Percentiles rank a stretch among this genome's conserved stretches.
Conservation (phyloP, 2,113 vertebrate genomes). For the Rissa tridactyla region DNA sequence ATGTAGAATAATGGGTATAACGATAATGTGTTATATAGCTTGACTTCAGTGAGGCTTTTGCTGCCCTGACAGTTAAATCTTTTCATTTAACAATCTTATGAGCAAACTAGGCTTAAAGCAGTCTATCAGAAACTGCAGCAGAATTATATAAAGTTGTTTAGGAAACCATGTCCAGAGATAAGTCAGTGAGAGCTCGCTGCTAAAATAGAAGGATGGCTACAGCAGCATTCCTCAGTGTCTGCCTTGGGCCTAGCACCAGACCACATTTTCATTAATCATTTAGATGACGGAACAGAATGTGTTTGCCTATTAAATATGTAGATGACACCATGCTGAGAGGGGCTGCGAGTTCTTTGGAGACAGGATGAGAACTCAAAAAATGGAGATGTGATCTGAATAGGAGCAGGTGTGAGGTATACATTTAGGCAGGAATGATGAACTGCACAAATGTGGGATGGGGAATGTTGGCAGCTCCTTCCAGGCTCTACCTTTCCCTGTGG, state of each 20-base stretch:
- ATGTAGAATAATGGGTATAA: background rate
- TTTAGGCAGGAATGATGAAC: slow-evolving; percentile 69
- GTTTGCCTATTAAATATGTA: slow-evolving; percentile 65
- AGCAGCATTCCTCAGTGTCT: slow-evolving; percentile 47
- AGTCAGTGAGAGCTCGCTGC: background rate
- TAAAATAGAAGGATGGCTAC: slow-evolving; percentile 34
- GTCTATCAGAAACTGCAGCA: background rate
- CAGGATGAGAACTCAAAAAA: slow-evolving; percentile 60
- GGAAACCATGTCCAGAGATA: background rate
- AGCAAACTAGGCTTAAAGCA: background rate
- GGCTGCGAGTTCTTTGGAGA: slow-evolving; percentile 1
- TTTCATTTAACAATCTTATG: background rate
- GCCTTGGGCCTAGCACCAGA: slow-evolving; percentile 10
- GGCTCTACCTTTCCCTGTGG: slow-evolving; percentile 14
- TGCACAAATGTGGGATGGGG: slow-evolving; percentile 65
- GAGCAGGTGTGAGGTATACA: slow-evolving; percentile 67
- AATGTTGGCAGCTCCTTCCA: slow-evolving; percentile 65
- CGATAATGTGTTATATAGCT: background rate
- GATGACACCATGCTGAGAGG: slow-evolving; percentile 49
- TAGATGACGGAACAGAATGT: slow-evolving; percentile 58
- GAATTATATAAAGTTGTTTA: background rate
- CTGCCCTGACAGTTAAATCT: background rate
- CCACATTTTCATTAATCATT: slow-evolving; percentile 60
- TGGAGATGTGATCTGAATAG: slow-evolving; percentile 68
- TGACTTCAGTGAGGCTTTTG: background rate